Evolutionary conservation across 2,888 invertebrate species (phyloP).

Genomic region (Hemaris fuciformis): DNA sequence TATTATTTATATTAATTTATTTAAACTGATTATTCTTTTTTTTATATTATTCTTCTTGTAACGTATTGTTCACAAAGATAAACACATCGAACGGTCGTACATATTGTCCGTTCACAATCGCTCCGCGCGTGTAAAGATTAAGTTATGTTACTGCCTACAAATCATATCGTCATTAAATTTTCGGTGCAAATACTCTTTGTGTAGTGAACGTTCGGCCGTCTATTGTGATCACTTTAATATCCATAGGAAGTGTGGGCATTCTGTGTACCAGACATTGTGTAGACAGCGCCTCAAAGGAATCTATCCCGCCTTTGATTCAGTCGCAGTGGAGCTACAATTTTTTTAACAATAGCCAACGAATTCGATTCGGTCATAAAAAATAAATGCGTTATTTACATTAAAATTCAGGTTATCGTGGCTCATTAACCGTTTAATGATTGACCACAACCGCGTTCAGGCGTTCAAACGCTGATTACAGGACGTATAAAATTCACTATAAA

Average conservation of each 20-base stretch:
- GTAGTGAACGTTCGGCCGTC: slow-evolving; percentile 51
- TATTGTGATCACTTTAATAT: slow-evolving; percentile 61
- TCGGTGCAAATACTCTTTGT: slow-evolving; percentile 54
- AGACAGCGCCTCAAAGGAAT: slow-evolving; percentile 52
- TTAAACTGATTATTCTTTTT: background rate
- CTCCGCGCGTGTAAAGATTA: slow-evolving; percentile 35
- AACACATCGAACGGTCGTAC: slow-evolving; percentile 65
- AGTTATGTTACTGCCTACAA: slow-evolving; percentile 20
- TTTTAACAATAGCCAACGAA: slow-evolving; percentile 35
- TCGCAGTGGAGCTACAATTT: background rate
- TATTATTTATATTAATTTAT: background rate
- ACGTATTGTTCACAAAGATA: slow-evolving; percentile 47
- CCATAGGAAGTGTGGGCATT: slow-evolving; percentile 55
- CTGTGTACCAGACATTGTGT: slow-evolving; percentile 46
- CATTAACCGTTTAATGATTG: slow-evolving; percentile 54
- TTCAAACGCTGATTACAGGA: slow-evolving; percentile 61
- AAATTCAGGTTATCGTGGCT: slow-evolving; percentile 42
- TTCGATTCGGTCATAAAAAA: slow-evolving; percentile 38
- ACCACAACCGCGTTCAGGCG: slow-evolving; percentile 45
- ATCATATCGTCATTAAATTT: slow-evolving; percentile 46
- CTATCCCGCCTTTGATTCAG: slow-evolving; percentile 24
- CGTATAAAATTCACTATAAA: slow-evolving; percentile 67
- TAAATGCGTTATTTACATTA: slow-evolving; percentile 51
- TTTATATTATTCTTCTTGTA: background rate
- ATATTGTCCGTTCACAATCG: slow-evolving; percentile 59